Percentiles rank a stretch among this genome's conserved stretches.
These are phyloP conservation scores for Scolopax mira DNA, from an alignment of 2,113 vertebrate genomes.

Conservation along the genomic window DNA sequence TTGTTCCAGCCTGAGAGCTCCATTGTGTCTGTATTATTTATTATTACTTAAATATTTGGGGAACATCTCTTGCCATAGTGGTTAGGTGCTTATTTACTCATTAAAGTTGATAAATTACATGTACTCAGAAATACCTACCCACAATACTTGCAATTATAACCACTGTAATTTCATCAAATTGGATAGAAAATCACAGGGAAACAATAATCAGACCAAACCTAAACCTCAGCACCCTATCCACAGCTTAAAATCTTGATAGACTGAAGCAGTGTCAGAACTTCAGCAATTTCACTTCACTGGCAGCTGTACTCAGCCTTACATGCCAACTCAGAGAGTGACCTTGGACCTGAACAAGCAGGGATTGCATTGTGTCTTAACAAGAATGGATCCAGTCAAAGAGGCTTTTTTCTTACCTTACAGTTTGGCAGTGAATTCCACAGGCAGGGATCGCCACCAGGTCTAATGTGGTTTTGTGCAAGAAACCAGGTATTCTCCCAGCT, in stretches of 20 bases:
- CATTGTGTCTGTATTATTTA: background rate
- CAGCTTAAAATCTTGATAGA: background rate
- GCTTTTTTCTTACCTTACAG: background rate
- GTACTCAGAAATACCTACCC: background rate
- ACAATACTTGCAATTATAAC: background rate
- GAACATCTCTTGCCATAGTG: background rate
- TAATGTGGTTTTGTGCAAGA: rapidly evolving
- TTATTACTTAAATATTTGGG: constrained; percentile 16
- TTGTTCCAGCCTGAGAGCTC: background rate
- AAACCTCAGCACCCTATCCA: background rate
- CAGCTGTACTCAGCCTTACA: background rate
- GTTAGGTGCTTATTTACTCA: constrained; percentile 24
- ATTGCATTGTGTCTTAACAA: background rate
- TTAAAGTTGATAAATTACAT: constrained; percentile 5
- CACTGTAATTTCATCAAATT: background rate
- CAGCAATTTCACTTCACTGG: background rate
- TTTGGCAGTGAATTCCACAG: background rate
- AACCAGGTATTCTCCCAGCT: background rate
- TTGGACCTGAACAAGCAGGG: background rate
- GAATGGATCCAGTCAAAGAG: background rate
- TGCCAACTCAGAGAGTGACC: rapidly evolving
- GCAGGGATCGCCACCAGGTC: background rate
- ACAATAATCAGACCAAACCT: background rate
- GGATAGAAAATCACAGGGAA: background rate
- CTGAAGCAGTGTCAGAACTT: background rate